Evolutionary conservation across 2,888 invertebrate species (phyloP).

Genomic region (Meandrusa payeni): DNA sequence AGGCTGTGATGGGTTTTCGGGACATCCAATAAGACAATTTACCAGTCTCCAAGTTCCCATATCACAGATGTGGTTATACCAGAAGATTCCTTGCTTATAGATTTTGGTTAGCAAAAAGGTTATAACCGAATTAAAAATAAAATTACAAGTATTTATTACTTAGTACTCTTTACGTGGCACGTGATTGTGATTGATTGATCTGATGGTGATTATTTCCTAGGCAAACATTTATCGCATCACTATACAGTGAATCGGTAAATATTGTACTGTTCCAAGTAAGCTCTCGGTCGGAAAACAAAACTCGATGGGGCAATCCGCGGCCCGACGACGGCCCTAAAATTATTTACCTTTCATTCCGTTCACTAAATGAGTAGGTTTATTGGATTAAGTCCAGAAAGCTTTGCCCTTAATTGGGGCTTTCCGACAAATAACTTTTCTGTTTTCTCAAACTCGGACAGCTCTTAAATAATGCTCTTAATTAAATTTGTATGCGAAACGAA

Average conservation of each 20-base stretch:
- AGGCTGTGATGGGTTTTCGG: too few species aligned
- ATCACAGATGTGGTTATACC: too few species aligned
- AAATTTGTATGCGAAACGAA: constrained; percentile 61
- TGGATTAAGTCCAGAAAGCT: constrained; percentile 79
- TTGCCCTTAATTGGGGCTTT: constrained; percentile 78
- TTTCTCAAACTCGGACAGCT: constrained; percentile 75
- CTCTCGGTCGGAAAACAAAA: constrained; percentile 46
- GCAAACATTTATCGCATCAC: too few species aligned
- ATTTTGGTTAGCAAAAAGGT: too few species aligned
- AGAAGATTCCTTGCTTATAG: too few species aligned
- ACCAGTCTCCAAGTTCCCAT: too few species aligned
- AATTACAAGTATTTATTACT: too few species aligned
- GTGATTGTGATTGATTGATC: too few species aligned
- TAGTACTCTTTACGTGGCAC: too few species aligned
- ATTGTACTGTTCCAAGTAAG: constrained; percentile 29
- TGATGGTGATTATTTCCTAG: too few species aligned
- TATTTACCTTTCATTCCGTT: constrained; percentile 76
- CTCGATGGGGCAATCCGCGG: constrained; percentile 48
- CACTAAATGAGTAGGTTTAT: constrained; percentile 79
- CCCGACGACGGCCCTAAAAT: constrained; percentile 58
- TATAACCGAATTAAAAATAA: too few species aligned
- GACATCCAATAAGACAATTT: too few species aligned
- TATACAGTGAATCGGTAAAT: not conserved
- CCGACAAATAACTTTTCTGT: constrained; percentile 77
- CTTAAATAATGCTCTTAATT: constrained; percentile 73